phyloP scores from a whole-genome alignment of 2,888 invertebrate genomes.

The Entomobrya multifasciata region DNA sequence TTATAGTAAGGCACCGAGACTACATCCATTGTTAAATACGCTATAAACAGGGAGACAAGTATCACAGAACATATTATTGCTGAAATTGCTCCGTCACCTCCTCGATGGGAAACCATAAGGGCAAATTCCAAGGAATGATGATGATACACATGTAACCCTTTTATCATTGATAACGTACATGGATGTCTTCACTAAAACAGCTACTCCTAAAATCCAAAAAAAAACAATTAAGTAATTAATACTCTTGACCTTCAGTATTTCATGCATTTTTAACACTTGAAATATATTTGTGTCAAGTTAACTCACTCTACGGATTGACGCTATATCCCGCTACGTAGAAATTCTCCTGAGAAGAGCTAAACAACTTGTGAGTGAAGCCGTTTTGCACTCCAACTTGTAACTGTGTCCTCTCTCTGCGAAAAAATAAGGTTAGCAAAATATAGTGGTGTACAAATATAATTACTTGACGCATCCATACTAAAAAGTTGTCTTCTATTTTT shows the following conservation, averaged over 20 bases:
- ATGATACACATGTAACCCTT: background rate
- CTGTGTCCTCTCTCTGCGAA: background rate
- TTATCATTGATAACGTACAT: constrained; percentile 1
- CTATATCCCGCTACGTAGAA: no score
- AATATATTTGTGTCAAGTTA: no score
- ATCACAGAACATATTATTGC: constrained; percentile 67
- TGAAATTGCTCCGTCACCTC: constrained; percentile 54
- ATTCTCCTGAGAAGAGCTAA: no score
- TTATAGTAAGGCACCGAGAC: constrained; percentile 63
- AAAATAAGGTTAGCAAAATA: background rate
- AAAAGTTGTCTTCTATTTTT: constrained; percentile 15
- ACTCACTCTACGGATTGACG: no score
- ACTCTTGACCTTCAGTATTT: no score
- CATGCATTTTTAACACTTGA: no score
- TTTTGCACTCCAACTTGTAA: no score
- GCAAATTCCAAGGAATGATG: constrained; percentile 5
- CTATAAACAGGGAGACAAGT: constrained; percentile 58
- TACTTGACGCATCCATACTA: background rate
- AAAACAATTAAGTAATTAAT: no score
- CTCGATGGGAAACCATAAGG: constrained; percentile 61
- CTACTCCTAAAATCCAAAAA: background rate
- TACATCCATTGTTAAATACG: constrained; percentile 60
- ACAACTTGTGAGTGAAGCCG: no score
- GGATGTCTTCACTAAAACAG: background rate
- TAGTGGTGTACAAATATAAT: constrained; percentile 15